A percentile compares a stretch with the other conserved stretches of the same genome.
phyloP scores from a whole-genome alignment of 2,797 vertebrate genomes.

The Anableps anableps region DNA sequence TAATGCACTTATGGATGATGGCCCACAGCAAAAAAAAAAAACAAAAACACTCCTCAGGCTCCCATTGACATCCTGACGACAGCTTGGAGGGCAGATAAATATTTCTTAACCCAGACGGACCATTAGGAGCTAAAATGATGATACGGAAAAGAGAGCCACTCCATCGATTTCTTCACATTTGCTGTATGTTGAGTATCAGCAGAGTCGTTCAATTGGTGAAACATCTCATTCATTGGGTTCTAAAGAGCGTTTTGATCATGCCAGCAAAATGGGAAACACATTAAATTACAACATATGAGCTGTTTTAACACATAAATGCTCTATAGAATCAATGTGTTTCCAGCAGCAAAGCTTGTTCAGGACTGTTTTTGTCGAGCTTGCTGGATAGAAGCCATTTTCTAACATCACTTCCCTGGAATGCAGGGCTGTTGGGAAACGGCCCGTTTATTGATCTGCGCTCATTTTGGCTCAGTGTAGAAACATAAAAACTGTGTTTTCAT shows the following conservation, averaged over 20 bases:
- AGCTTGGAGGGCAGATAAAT: background rate
- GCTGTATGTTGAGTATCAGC: accelerated
- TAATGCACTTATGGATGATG: constrained; percentile 24
- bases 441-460: constrained; percentile 17
- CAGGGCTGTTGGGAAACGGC: constrained; percentile 22
- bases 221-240: background rate
- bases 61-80: constrained; percentile 6
- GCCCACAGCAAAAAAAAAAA: constrained; percentile 26
- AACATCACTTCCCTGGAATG: background rate
- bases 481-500: background rate
- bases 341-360: background rate
- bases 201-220: background rate
- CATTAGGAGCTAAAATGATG: background rate
- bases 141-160: background rate
- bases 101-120: constrained; percentile 11
- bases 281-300: background rate
- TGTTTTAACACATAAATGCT: background rate
- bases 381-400: background rate
- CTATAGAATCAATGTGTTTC: background rate
- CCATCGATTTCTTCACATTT: background rate
- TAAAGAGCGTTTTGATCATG: background rate
- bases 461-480: background rate
- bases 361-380: background rate
- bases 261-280: background rate
- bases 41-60: constrained; percentile 22